Evolutionary conservation across 1,140 invertebrate genomes (phyloP), one percentile per base, ranked within the genome.

Genomic region (Microplitis demolitor): DNA sequence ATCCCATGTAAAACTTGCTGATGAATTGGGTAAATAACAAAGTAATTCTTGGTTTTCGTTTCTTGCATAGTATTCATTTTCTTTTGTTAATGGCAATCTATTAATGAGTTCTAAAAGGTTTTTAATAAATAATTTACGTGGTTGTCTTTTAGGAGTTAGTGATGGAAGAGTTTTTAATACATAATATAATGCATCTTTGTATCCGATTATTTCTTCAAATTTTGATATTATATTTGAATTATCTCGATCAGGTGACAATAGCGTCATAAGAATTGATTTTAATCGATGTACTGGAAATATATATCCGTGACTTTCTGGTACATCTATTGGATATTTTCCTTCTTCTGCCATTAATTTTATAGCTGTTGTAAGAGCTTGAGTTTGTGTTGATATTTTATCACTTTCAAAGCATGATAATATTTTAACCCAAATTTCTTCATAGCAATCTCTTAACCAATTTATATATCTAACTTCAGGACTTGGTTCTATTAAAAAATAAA

Each of bases 101-200:
- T 93, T 89, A 35, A 94, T 78, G 14, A 95, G 81, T 66, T 91
- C 88, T 34, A 95, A 83, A 76, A 92, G 91, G 84, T 94, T 95
- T 71, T 91, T 87, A 69, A 93, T 91, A 79, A 92, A 93, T 53
- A 87, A 81, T 74, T 90, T 88, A 62, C 88, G 89, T 37, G 91
- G 90, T 56, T 91, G 89, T 16, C 84, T 86, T 79, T 90, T 89
- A 6, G 87, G 85, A 50, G 88, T 89, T 37, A 91, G 68, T n/a
- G 85, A 83, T 4, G 87, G 87, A 75, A 91, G 80, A 24, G 90
- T 78, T 78, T 89, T 89, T 86, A 91, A 91, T 4, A 88, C 84
- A 72, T 88, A 86, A 75, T 90, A 90, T 13, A 91, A 76, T 34
- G 93, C 87, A 81, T 94, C 93, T 74, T 90, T 87, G 79, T 90